phyloP scores from a whole-genome alignment of 2,888 invertebrate genomes.

The Gonocerus acuteangulatus region DNA sequence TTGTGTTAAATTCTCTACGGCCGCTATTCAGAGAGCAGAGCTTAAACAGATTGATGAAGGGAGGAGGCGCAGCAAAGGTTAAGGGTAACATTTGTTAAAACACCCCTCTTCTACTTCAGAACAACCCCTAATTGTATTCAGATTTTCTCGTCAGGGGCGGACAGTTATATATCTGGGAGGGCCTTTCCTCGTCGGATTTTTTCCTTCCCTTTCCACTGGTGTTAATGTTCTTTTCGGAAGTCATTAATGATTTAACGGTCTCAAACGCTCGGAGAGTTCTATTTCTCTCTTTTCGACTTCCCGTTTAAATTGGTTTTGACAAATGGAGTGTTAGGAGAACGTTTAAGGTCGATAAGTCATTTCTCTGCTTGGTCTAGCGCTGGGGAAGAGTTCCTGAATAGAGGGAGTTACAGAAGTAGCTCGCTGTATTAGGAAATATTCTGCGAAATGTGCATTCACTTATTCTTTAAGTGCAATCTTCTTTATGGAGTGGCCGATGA shows the following conservation, averaged over 20 bases:
- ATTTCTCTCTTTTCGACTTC: too few species aligned
- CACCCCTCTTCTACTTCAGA: background rate
- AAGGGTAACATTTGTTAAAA: background rate
- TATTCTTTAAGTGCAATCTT: too few species aligned
- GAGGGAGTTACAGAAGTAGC: too few species aligned
- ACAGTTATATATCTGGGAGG: background rate
- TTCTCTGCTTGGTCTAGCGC: too few species aligned
- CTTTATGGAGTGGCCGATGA: too few species aligned
- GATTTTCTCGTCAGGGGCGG: background rate
- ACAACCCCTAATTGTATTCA: background rate
- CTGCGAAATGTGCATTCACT: too few species aligned
- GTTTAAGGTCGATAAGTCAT: too few species aligned
- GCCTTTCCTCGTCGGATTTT: background rate
- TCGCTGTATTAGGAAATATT: too few species aligned
- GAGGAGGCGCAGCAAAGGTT: background rate
- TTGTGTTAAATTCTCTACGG: background rate
- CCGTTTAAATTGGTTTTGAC: too few species aligned
- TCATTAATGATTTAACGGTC: conserved; percentile 16
- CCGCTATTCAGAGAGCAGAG: background rate
- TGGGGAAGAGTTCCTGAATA: too few species aligned
- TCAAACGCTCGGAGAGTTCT: too few species aligned
- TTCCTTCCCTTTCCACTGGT: background rate
- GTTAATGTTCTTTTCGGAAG: conserved; percentile 8
- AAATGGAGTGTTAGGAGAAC: too few species aligned
- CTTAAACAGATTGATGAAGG: background rate